Base-by-base conservation (phyloP, 1,140 invertebrate species). In the Drosophila nigromelanica region DNA sequence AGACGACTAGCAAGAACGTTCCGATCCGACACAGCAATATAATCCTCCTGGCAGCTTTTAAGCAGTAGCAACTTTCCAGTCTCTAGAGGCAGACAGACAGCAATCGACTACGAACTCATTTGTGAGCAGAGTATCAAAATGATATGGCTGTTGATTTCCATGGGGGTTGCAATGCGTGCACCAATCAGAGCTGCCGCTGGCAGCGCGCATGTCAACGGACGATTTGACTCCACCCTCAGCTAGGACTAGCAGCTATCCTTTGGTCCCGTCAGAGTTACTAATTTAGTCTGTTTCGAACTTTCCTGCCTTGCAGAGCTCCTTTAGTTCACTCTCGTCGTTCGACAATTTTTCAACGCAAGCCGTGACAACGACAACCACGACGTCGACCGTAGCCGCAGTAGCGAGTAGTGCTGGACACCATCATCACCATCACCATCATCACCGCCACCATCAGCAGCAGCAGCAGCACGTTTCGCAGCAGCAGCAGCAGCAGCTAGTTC, bases 311-410 rank as follows among this genome's bases (percentile, higher is more conserved):
- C 90, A 92, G 91, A 91, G 77, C 86, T 92, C 91, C 70, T 92
- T 92, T 76, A 90, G 91, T 90, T 92, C 89, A 73, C 73, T 92
- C 67, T 83, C 91, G 89, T 80, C 91, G 71, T 92, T 91, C 59
- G 91, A 91, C 75, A 90, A 86, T 64, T 91, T 90, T 62, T 85
- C 91, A 77, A 79, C 90, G 70, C 83, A 89, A 90, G 63, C 69
- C 73, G 78, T 75, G 55, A 58, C 78, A 66, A 76, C 86, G 83
- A 77, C 77, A 42, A 66, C 86, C 40, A 45, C 76, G 50, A 73
- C 80, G 63, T 60, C 80, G 52, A 35, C 77, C 50, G 48, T 55
- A 33, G 69, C 67, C 35, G 63, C 75, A 58, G 45, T 51, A 40
- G 27, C 37, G 37, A 24, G 21, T 24, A 40, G 52, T 42, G 37